These are phyloP conservation scores for Entomobrya multifasciata DNA, from an alignment of 2,888 invertebrate species.

Conservation along the genomic window DNA sequence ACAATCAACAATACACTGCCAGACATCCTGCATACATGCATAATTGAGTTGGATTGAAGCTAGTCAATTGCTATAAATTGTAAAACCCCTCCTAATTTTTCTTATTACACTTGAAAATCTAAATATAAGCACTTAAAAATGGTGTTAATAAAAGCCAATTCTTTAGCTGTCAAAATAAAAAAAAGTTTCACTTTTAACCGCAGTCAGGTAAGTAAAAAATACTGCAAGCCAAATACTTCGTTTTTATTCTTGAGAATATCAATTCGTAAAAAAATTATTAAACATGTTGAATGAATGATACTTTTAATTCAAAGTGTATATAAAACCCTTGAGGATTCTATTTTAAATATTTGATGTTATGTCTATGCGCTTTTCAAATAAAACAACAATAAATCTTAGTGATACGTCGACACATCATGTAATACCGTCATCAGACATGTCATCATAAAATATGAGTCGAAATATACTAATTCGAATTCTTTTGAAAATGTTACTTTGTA, in stretches of 20 bases:
- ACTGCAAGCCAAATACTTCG: slow-evolving; percentile 27
- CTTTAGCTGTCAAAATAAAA: slow-evolving; percentile 67
- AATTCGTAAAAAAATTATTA: background rate
- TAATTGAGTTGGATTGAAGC: background rate
- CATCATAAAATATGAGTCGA: slow-evolving; percentile 37
- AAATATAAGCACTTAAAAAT: slow-evolving; percentile 47
- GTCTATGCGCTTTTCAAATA: slow-evolving; percentile 19
- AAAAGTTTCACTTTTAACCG: slow-evolving; percentile 71
- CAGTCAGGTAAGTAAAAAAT: slow-evolving; percentile 45
- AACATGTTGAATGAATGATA: background rate
- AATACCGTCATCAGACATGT: slow-evolving; percentile 24
- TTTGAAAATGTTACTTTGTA: background rate
- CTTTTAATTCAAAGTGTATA: background rate
- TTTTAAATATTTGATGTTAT: slow-evolving; percentile 7
- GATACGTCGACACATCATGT: slow-evolving; percentile 43
- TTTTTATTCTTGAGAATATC: slow-evolving; percentile 14
- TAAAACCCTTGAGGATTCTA: slow-evolving; percentile 37
- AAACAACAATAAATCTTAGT: slow-evolving; percentile 9
- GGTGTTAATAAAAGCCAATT: slow-evolving; percentile 60
- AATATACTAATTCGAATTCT: background rate
- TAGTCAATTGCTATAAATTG: background rate
- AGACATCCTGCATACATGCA: too few relatives aligned
- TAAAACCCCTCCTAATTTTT: slow-evolving; percentile 39
- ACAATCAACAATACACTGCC: background rate
- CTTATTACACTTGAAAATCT: slow-evolving; percentile 21